Conservation (phyloP, 1,140 invertebrate species). For the Nomia melanderi region DNA sequence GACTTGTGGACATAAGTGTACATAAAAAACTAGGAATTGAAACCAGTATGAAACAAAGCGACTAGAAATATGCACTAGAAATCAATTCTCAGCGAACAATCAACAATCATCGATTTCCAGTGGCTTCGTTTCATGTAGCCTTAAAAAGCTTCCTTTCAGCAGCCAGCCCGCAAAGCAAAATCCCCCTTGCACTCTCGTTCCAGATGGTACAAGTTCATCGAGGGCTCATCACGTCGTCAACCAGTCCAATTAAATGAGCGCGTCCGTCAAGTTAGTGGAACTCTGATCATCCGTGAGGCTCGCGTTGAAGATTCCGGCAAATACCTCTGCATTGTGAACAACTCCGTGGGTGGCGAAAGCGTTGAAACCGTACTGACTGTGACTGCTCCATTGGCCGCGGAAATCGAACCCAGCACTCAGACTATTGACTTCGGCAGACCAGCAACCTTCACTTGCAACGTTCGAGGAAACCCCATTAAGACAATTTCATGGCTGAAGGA, state of each 20-base stretch:
- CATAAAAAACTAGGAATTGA: not conserved
- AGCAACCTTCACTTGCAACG: constrained; percentile 93
- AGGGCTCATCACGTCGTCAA: constrained; percentile 90
- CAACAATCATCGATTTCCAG: constrained; percentile 10
- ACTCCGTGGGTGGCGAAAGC: constrained; percentile 95
- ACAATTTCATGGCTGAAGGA: constrained; percentile 96
- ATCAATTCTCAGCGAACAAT: too few relatives aligned
- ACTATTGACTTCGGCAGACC: constrained; percentile 95
- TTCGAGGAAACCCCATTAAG: constrained; percentile 94
- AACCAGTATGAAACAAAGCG: constrained; percentile 1
- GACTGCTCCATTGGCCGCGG: constrained; percentile 92
- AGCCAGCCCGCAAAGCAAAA: constrained; percentile 37
- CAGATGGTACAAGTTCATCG: constrained; percentile 97
- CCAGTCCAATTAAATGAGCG: constrained; percentile 92
- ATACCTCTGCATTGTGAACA: constrained; percentile 96
- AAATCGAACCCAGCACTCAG: constrained; percentile 94
- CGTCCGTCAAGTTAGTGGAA: constrained; percentile 96
- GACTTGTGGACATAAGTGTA: not conserved
- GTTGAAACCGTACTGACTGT: constrained; percentile 96
- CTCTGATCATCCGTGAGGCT: constrained; percentile 94
- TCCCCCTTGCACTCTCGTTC: constrained; percentile 75
- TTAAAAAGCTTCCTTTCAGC: constrained; percentile 23
- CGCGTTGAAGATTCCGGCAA: constrained; percentile 95
- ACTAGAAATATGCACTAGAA: not conserved
- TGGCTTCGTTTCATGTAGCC: constrained; percentile 7